Evolutionary conservation across 1,140 invertebrate species (phyloP), one percentile per base, ranked within the genome.

Genomic region (Bombus waltoni): DNA sequence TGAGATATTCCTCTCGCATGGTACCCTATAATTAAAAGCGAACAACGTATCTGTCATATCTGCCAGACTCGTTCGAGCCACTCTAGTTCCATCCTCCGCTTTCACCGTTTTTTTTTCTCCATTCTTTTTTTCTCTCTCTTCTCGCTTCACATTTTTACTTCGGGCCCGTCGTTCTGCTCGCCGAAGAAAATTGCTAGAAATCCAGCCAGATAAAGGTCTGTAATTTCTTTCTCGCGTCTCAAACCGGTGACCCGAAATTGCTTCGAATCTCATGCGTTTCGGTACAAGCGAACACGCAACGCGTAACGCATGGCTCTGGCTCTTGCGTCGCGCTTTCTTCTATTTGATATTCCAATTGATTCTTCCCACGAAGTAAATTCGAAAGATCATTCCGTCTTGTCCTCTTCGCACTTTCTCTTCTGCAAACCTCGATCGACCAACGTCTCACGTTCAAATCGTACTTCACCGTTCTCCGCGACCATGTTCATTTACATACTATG

Each of bases 11-110:
- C 83, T 79, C 83, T 90, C 88, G 71, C 82, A 62, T 78, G 85
- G 82, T 73, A 70, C 86, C 86, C 87, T 90, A 88, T 90, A 90
- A 90, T 90, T 90, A 90, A 90, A 90, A 88, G 72, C 83, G 89
- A 90, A 86, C 89, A 90, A 88, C 86, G 76, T 90, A 90, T 90
- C 89, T 90, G 89, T 90, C 89, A 90, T 90, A 90, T 88, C 83
- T 79, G 74, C 74, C 80, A 71, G 86, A 40, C 88, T 88, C 88
- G 83, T 83, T 76, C 77, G 81, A 89, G 79, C 81, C 88, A 81
- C 82, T 88, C 83, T 85, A 83, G 79, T 88, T 86, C 78, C 83
- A 86, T 81, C 77, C 86, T 85, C 80, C 83, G 83, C 83, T 90
- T 90, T 88, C 86, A 86, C 72, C 68, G 74, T 86, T 68, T 78